Conservation (phyloP, 2,888 invertebrate genomes). For the Meteorus colon region DNA sequence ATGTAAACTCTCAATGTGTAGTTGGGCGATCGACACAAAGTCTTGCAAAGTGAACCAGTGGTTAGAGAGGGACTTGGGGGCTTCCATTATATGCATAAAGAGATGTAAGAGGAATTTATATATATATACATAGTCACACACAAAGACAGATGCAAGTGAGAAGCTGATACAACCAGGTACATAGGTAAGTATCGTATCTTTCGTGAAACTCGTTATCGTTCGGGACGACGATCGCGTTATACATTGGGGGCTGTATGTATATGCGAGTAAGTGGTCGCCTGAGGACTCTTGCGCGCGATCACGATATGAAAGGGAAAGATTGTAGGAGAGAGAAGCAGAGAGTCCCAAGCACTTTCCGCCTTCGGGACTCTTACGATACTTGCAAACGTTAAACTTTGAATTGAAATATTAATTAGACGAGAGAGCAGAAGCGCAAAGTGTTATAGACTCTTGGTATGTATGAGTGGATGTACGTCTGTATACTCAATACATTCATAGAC, state of each 20-base stretch:
- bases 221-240: slow-evolving; percentile 7
- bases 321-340: neutral
- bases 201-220: slow-evolving; percentile 28
- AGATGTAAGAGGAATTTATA: neutral
- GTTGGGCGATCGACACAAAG: slow-evolving; percentile 21
- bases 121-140: neutral
- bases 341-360: slow-evolving; percentile 23
- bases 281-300: slow-evolving; percentile 4
- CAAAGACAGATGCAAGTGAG: slow-evolving; percentile 13
- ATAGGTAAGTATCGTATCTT: slow-evolving; percentile 22
- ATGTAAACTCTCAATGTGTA: slow-evolving; percentile 3
- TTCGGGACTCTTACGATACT: slow-evolving; percentile 40
- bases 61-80: neutral
- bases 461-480: neutral
- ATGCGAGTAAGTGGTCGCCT: slow-evolving; percentile 9
- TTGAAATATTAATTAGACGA: slow-evolving; percentile 68
- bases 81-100: neutral
- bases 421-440: neutral
- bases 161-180: slow-evolving; percentile 1
- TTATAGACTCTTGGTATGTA: neutral
- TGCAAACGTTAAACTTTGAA: slow-evolving; percentile 58
- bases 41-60: slow-evolving; percentile 8
- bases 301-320: slow-evolving; percentile 6
- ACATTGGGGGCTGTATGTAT: neutral
- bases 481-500: neutral